Evolutionary conservation across 2,113 vertebrate genomes (phyloP).

Genomic region (Aplodontia rufa): DNA sequence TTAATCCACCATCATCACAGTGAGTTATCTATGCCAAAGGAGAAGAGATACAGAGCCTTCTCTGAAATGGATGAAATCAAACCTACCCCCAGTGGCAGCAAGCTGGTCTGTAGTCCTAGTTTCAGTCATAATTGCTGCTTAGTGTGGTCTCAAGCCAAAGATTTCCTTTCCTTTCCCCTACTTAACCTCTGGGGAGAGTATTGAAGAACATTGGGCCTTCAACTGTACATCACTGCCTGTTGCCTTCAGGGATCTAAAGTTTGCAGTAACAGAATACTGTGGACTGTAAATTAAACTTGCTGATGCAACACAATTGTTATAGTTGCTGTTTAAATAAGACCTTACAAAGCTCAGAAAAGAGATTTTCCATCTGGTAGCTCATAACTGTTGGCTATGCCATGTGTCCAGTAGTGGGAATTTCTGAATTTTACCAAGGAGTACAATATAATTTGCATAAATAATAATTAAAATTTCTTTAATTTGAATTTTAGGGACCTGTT

Average conservation of each 20-base stretch:
- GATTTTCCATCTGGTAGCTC: neutral
- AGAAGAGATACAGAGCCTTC: rapidly evolving
- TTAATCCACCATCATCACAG: rapidly evolving
- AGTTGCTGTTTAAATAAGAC: neutral
- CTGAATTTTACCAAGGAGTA: neutral
- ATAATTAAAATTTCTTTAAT: slow-evolving; percentile 27
- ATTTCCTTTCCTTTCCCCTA: neutral
- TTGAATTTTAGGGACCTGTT: slow-evolving; percentile 92
- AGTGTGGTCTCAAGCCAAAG: neutral
- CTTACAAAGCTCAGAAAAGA: neutral
- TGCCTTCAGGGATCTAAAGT: too few species aligned
- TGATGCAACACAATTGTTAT: neutral
- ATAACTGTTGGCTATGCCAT: rapidly evolving
- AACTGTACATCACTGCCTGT: neutral
- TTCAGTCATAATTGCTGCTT: rapidly evolving
- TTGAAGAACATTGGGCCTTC: neutral
- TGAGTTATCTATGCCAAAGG: rapidly evolving
- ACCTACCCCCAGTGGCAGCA: neutral
- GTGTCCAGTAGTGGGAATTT: neutral
- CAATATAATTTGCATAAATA: neutral
- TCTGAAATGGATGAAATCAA: rapidly evolving
- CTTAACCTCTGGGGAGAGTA: neutral
- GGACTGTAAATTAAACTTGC: neutral
- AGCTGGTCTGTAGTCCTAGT: neutral
- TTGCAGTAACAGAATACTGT: neutral